Evolutionary conservation across 2,888 invertebrate species (phyloP), one percentile per base, ranked within the genome.

Genomic region (Melanotus villosus): DNA sequence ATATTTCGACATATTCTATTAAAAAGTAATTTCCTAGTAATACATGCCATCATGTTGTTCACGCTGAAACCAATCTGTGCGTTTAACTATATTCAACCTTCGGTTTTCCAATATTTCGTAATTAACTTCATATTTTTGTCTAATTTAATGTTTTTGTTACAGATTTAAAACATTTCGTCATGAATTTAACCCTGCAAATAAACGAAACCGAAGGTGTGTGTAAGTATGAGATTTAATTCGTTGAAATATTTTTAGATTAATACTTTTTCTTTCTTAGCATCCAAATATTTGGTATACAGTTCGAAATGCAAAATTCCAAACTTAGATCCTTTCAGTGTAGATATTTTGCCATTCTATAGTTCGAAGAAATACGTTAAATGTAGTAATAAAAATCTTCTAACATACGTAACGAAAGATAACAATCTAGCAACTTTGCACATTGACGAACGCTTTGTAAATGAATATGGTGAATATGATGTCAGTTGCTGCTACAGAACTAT

Each of bases 401-500:
- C 74, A 5, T 77, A 73, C 52, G 74, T 75, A 5, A 72, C 65
- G 1, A 73, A 76, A 12, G 26, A 73, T 32, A 73, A 77, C 59
- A 74, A 75, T 50, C 60, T 52, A 14, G 74, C 77, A 6, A 70
- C 72, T 54, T 68, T 80, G 16, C 75, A 78, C 50, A 69, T 80
- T 4, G 73, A 71, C 50, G 45, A 72, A 30, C 70, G 76, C 9
- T 52, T 68, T 2, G 16, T 76, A 23, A 54, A 65, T 5, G 57
- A 73, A 36, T 76, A 78, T 59, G 59, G 63, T 19, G 30, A 68
- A 14, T 60, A 68, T 47, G 59, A 71, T 1, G 52, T 81, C 4
- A 69, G 54, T 10, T 82, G 82, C 70, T 82, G 81, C 74, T 82
- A 80, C 65, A 80, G 80, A 2, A 75, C 79, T 57, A 76, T 82